phyloP scores from a whole-genome alignment of 2,888 invertebrate species.

The Diaprepes abbreviatus region DNA sequence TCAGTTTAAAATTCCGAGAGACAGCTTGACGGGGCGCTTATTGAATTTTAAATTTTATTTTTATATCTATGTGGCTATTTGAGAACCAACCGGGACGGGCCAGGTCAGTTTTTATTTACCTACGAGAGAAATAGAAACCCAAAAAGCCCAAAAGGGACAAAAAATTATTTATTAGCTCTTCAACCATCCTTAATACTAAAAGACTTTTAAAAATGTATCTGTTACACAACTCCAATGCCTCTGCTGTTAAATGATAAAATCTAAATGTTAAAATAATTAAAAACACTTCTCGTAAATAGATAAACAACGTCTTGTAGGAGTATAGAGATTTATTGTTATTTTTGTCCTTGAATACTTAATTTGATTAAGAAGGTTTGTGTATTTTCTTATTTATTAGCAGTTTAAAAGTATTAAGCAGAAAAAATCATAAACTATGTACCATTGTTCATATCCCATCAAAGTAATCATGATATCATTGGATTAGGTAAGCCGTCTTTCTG shows the following conservation, averaged over 20 bases:
- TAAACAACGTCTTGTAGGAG: constrained; percentile 8
- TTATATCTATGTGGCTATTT: constrained; percentile 38
- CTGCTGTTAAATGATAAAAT: constrained; percentile 34
- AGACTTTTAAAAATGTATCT: constrained; percentile 25
- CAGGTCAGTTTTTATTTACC: constrained; percentile 41
- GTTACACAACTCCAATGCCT: constrained; percentile 20
- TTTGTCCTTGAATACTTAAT: constrained; percentile 28
- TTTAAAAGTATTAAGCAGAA: constrained; percentile 8
- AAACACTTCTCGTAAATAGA: constrained; percentile 24
- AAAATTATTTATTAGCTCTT: constrained; percentile 38
- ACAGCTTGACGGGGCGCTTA: constrained; percentile 47
- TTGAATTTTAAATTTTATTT: constrained; percentile 50
- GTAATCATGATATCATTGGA: not conserved
- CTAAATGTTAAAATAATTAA: constrained; percentile 44
- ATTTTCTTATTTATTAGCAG: not conserved
- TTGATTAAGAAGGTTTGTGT: constrained; percentile 8
- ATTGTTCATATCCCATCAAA: not conserved
- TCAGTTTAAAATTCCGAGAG: constrained; percentile 46
- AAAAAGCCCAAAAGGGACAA: constrained; percentile 20
- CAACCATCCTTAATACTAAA: constrained; percentile 20
- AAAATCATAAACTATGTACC: not conserved
- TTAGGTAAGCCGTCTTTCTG: not conserved
- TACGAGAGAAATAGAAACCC: constrained; percentile 31
- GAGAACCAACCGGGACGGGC: constrained; percentile 14
- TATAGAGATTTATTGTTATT: constrained; percentile 19